Conservation (phyloP, 2,888 invertebrate genomes). For the Acanthococcus lagerstroemiae region DNA sequence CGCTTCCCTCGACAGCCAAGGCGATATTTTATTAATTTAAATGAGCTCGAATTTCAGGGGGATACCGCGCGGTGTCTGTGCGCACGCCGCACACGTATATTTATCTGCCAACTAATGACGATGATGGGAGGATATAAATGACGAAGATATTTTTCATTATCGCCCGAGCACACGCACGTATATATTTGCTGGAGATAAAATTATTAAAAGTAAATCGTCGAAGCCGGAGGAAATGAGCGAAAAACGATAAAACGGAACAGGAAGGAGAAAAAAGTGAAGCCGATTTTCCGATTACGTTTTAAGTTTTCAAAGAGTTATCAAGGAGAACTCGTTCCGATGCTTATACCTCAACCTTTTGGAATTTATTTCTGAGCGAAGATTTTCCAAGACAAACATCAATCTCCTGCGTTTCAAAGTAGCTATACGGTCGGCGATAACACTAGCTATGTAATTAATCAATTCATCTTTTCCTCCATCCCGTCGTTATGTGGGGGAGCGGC, state of each 20-base stretch:
- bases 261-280: not conserved
- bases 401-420: conserved; percentile 9
- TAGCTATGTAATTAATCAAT: conserved; percentile 8
- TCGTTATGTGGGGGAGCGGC: not conserved
- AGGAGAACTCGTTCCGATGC: not conserved
- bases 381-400: conserved; percentile 19
- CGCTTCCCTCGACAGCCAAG: not conserved
- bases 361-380: not conserved
- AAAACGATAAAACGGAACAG: not conserved
- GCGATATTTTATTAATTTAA: not conserved
- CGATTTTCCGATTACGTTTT: conserved; percentile 3
- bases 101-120: not conserved
- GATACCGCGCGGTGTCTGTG: too few relatives aligned
- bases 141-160: conserved; percentile 3
- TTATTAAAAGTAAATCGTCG: not conserved
- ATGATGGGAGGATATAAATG: conserved; percentile 1
- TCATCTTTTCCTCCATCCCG: not conserved
- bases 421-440: not conserved
- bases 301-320: not conserved
- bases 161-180: not conserved
- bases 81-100: too few relatives aligned
- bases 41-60: not conserved
- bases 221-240: not conserved
- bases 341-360: not conserved
- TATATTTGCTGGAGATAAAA: not conserved